Evolutionary conservation across 92 coral and sea anemone species (phyloP).

Genomic region (Nematostella vectensis): DNA sequence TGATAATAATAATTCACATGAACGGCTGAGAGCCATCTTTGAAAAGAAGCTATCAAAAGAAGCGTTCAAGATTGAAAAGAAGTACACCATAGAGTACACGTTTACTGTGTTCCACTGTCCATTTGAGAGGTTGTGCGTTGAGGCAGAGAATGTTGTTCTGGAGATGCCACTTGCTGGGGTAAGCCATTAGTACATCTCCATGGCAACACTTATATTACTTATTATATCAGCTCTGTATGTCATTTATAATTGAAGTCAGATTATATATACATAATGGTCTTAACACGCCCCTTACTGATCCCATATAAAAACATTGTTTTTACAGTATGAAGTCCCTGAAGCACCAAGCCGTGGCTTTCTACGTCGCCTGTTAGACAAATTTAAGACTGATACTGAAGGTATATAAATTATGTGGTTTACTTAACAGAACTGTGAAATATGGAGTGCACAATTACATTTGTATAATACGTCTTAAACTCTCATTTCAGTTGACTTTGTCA

Average conservation of each 20-base stretch:
- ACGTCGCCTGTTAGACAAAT: slow-evolving; percentile 54
- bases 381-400: slow-evolving; percentile 88
- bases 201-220: too few species aligned
- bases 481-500: slow-evolving; percentile 73
- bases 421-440: neutral
- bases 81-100: slow-evolving; percentile 60
- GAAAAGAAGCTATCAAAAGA: slow-evolving; percentile 54
- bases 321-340: slow-evolving; percentile 75
- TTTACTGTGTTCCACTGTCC: slow-evolving; percentile 83
- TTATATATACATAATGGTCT: too few species aligned
- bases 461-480: neutral
- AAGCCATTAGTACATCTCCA: slow-evolving; percentile 6
- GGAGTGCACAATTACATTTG: neutral
- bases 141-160: slow-evolving; percentile 81
- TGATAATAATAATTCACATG: slow-evolving; percentile 35
- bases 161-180: slow-evolving; percentile 98
- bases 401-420: too few species aligned
- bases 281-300: too few species aligned
- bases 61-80: slow-evolving; percentile 67
- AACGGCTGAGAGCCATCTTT: slow-evolving; percentile 62
- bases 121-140: slow-evolving; percentile 85
- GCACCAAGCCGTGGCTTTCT: slow-evolving; percentile 37
- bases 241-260: too few species aligned
- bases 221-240: too few species aligned
- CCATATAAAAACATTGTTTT: too few species aligned